Percentiles rank a stretch among this genome's conserved stretches.
These are phyloP conservation scores for Platysteira castanea DNA, from an alignment of 2,113 vertebrate species.

Conservation along the genomic window DNA sequence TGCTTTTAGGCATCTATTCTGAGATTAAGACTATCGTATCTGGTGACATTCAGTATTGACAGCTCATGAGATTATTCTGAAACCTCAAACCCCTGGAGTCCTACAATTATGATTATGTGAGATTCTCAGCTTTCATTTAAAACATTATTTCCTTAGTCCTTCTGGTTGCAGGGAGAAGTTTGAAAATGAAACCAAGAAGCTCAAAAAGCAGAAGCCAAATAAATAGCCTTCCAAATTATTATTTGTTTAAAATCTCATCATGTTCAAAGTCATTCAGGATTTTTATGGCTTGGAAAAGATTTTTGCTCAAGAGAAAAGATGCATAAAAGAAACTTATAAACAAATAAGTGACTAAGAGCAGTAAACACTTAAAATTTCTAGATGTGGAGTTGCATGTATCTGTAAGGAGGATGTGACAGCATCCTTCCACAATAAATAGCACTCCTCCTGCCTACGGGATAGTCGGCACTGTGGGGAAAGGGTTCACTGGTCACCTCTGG, in stretches of 20 bases:
- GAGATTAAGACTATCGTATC: background rate
- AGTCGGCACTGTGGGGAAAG: background rate
- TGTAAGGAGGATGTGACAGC: background rate
- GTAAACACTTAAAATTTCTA: background rate
- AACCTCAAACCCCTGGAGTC: slow-evolving; percentile 19
- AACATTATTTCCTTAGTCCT: background rate
- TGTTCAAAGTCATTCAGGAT: background rate
- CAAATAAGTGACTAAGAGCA: background rate
- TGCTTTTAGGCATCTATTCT: background rate
- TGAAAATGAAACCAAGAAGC: background rate
- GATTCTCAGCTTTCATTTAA: slow-evolving; percentile 13
- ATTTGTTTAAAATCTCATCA: background rate
- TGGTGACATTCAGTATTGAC: background rate
- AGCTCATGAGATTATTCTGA: background rate
- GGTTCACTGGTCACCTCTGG: background rate
- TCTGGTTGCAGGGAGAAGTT: background rate
- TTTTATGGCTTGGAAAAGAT: background rate
- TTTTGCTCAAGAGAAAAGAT: background rate
- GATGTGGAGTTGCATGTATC: background rate
- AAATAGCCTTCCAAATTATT: background rate
- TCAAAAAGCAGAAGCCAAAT: background rate
- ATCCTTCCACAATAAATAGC: background rate
- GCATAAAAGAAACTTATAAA: background rate
- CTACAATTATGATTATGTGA: background rate
- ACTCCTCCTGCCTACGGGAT: rapidly evolving